Evolutionary conservation across 2,113 vertebrate genomes (phyloP).

Genomic region (human (Homo sapiens)): GRCh38 chr5:154915501-154916000

Average conservation of each 20-base stretch:
- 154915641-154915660: not conserved
- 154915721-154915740: not conserved
- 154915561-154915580: not conserved
- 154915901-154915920: not conserved
- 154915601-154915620: not conserved
- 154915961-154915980: not conserved
- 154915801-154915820: not conserved
- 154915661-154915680: not conserved
- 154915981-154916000: not conserved
- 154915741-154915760: not conserved
- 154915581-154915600: not conserved
- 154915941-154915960: not conserved
- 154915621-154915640: not conserved
- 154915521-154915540: not conserved
- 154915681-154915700: not conserved
- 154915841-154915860: not conserved
- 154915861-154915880: not conserved
- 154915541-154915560: not conserved
- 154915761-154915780: not conserved
- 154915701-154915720: not conserved
- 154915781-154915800: not conserved
- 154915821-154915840: not conserved
- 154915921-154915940: not conserved
- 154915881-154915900: not conserved
- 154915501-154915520: not conserved